phyloP scores from a whole-genome alignment of 1,140 invertebrate genomes.

The Tetraneura akinire region DNA sequence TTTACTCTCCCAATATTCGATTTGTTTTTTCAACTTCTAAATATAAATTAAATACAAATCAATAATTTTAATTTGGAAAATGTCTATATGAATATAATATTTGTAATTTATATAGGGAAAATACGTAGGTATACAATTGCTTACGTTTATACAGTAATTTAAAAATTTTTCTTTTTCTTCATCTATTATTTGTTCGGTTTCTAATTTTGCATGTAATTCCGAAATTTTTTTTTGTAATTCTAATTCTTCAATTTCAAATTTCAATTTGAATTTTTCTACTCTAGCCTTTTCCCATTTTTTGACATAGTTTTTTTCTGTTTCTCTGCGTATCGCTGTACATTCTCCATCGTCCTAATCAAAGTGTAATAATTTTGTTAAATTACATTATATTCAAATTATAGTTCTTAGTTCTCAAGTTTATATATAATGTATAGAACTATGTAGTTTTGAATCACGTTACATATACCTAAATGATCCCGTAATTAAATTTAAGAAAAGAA shows the following conservation, averaged over 20 bases:
- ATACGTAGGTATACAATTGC: no score
- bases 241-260: conserved; percentile 10
- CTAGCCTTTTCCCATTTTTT: conserved; percentile 36
- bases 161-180: background rate
- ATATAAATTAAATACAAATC: conserved; percentile 59
- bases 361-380: background rate
- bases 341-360: background rate
- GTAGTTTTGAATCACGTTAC: no score
- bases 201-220: background rate
- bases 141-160: conserved; percentile 20
- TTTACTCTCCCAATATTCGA: conserved; percentile 47
- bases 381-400: no score
- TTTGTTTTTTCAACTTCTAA: conserved; percentile 52
- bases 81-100: no score
- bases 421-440: no score
- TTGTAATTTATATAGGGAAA: no score
- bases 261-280: conserved; percentile 28
- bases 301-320: conserved; percentile 34
- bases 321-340: background rate
- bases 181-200: background rate
- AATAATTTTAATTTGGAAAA: no score
- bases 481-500: no score
- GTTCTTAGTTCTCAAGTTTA: no score
- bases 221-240: background rate
- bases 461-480: no score